Base-by-base conservation (phyloP, 2,113 vertebrate genomes). In the Thomomys bottae region DNA sequence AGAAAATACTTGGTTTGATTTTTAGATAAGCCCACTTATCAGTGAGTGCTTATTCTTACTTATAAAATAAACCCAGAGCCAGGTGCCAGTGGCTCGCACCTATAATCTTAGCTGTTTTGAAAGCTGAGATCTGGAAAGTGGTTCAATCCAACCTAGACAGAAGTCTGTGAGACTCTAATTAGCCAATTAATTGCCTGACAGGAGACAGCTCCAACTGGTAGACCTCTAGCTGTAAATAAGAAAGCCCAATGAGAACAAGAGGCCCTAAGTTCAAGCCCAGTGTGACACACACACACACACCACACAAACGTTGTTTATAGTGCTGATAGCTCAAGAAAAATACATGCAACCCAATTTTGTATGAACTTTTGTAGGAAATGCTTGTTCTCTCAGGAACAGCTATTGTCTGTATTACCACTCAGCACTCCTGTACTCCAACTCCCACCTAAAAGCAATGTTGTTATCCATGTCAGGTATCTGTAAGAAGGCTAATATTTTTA, bases 1-100 rank as follows among this genome's bases (percentile, higher is more conserved):
- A 36, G 40, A 85, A 79, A 89, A 89, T 6, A 57, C 28, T 61
- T 40, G n/a, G 36, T 81, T 81, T 86, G 38, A 82, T 70, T 70
- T 54, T 92, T 72, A 49, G 70, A 38, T 54, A 66, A 85, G 40
- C 10, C 28, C 3, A 81, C 10, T 75, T 32, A 88, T 15, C 20
- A 36, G 42, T 71, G 49, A 59, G 17, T 61, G 23, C 59, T 87
- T 88, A 40, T 72, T 84, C 34, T 84, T 84, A 64, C 61, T 38
- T 79, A 2, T 18, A 67, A 34, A 34, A 68, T 11, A 54, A 78
- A 57, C 49, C 49, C 49, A 54, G 12, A 54, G 14, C 49, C 49
- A 54, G 49, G 15, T 54, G 14, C 49, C 15, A 17, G 49, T 54
- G 11, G 49, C 49, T 54, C 12, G 14, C 49, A 54, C 49, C 49